These are phyloP conservation scores for Campoplex nolae DNA, from an alignment of 2,888 invertebrate genomes.

Conservation along the genomic window DNA sequence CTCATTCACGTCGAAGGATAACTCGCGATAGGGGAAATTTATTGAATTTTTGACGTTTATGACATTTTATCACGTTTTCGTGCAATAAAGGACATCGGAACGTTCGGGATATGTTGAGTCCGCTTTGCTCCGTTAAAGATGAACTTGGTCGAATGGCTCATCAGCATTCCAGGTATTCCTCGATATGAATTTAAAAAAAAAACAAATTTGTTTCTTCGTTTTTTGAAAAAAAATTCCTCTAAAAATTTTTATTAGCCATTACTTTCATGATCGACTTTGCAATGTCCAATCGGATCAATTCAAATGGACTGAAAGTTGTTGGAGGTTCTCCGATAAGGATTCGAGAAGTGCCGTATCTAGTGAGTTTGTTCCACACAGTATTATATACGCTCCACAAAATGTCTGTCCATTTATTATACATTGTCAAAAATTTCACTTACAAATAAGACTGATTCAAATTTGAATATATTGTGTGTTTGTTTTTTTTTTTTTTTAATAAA, in stretches of 20 bases:
- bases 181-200: background rate
- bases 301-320: conserved; percentile 32
- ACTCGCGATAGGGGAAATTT: conserved; percentile 16
- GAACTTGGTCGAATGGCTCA: conserved; percentile 45
- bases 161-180: conserved; percentile 41
- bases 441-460: background rate
- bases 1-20: conserved; percentile 17
- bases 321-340: conserved; percentile 54
- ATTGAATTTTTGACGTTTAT: conserved; percentile 34
- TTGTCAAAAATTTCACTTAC: background rate
- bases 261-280: conserved; percentile 3
- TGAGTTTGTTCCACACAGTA: conserved; percentile 5
- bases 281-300: background rate
- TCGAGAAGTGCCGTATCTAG: conserved; percentile 51
- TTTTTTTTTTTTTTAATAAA: background rate
- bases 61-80: conserved; percentile 28
- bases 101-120: conserved; percentile 32
- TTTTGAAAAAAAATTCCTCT: background rate
- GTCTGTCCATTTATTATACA: background rate
- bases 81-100: conserved; percentile 48
- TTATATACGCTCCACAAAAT: conserved; percentile 48
- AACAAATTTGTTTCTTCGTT: background rate
- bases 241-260: background rate
- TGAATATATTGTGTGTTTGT: background rate
- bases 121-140: conserved; percentile 30